Base-by-base conservation (phyloP, 2,797 vertebrate genomes). In the Yasuhikotakia modesta region DNA sequence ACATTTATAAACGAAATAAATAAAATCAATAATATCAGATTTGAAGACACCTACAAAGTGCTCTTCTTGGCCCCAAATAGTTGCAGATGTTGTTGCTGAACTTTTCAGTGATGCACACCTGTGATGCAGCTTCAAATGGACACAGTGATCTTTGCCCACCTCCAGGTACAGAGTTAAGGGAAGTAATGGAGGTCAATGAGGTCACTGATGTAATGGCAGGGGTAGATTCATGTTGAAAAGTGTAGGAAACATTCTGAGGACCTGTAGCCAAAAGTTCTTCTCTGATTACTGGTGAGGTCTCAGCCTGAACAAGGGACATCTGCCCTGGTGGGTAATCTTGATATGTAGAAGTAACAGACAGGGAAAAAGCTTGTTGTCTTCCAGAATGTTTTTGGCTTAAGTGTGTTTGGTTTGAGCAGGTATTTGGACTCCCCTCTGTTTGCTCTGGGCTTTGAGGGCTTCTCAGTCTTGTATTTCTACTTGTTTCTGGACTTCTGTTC, bases 181-280 rank as follows among this genome's bases (percentile, higher is more conserved):
- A 88, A 35, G 87, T 67, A 43, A 90, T 83, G 11, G 87, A 88
- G 65, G 81, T 85, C 84, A 91, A 43, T 52, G 87, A 90, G 48
- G 83, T 86, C 21, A 86, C 82, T 0, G 90, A 88, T 60, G 90
- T 86, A 21, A 87, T 63, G 22, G 87, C 86, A 10, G 85, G 84
- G 17, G 86, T 79, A n/a, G 88, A 79, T 50, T 76, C 76, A 7
- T 79, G 6, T 17, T 76, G 80, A 60, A 86, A 84, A 71, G 86
- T 82, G 32, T 75, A 67, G 0, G 80, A 83, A 16, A 82, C 81
- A 10, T 79, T 48, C 8, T 76, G 76, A 64, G 77, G 79, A 45
- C 76, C 66, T 1, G 83, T 79, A 66, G 4, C 24, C 57, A 82
- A 85, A 0, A 76, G 73, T 13, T 76, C 61, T 48, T 88, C 90